Conservation (phyloP, 2,888 invertebrate species). For the Epinotia demarniana region DNA sequence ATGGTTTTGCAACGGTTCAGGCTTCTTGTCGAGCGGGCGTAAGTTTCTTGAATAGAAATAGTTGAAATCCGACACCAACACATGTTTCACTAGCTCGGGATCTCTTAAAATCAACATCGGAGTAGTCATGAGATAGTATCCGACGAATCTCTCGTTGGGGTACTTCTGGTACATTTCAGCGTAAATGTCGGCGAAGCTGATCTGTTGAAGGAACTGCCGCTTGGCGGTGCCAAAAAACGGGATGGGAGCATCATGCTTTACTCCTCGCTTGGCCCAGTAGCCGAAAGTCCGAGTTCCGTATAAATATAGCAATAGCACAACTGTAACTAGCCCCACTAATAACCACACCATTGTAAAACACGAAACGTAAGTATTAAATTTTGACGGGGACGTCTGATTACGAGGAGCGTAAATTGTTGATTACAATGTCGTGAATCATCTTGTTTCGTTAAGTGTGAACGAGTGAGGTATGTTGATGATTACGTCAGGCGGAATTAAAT, state of each 20-base stretch:
- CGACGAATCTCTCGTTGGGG: conserved; percentile 63
- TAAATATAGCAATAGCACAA: conserved; percentile 52
- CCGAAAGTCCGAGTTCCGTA: conserved; percentile 61
- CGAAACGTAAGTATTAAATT: not conserved
- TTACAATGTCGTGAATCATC: too few relatives aligned
- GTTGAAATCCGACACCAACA: conserved; percentile 21
- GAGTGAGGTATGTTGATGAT: too few relatives aligned
- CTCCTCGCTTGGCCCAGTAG: conserved; percentile 60
- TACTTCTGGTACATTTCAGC: conserved; percentile 63
- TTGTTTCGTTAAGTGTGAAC: too few relatives aligned
- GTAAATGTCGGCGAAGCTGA: conserved; percentile 57
- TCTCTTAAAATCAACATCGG: conserved; percentile 19
- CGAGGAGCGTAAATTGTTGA: too few relatives aligned
- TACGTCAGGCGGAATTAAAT: too few relatives aligned
- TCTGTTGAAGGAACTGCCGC: conserved; percentile 52
- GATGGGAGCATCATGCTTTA: conserved; percentile 62
- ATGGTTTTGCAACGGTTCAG: conserved; percentile 44
- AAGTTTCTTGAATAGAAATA: conserved; percentile 22
- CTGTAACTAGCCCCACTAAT: conserved; percentile 10
- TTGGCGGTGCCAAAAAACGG: conserved; percentile 59
- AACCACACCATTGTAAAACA: conserved; percentile 9
- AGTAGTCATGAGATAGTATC: conserved; percentile 45
- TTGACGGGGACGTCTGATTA: too few relatives aligned
- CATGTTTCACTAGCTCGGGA: conserved; percentile 18
- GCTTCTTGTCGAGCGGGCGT: conserved; percentile 18